Conservation (phyloP, 2,797 vertebrate species). For the Macropus fuliginosus region DNA sequence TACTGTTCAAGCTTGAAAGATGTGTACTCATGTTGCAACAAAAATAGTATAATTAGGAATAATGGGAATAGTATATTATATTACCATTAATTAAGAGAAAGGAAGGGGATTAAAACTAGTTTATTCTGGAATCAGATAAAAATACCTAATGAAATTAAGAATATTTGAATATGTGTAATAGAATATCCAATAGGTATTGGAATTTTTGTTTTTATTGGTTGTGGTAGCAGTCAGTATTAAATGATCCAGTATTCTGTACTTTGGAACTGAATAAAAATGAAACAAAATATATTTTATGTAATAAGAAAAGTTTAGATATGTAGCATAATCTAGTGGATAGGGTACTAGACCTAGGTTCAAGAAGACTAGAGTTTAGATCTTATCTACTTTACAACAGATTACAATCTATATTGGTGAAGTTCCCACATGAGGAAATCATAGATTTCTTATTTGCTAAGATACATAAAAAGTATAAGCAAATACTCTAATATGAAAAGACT, state of each 20-base stretch:
- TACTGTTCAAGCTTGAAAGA: conserved; percentile 52
- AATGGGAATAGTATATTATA: conserved; percentile 57
- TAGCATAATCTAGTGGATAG: background rate
- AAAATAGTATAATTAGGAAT: conserved; percentile 48
- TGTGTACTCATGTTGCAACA: conserved; percentile 50
- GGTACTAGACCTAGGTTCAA: background rate
- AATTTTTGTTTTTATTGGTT: background rate
- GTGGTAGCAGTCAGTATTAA: background rate
- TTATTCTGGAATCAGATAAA: background rate
- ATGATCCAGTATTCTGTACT: conserved; percentile 3
- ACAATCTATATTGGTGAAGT: background rate
- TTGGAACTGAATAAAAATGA: conserved; percentile 7
- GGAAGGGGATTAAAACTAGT: conserved; percentile 10
- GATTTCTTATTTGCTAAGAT: background rate
- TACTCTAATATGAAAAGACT: background rate
- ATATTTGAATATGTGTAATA: background rate
- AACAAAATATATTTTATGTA: background rate
- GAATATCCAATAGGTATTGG: background rate
- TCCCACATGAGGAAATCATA: background rate
- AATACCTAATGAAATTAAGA: background rate
- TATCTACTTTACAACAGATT: background rate
- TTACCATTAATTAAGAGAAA: conserved; percentile 54
- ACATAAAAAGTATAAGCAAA: background rate
- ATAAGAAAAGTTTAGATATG: background rate
- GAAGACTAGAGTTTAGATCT: background rate